Evolutionary conservation across 2,113 vertebrate genomes (phyloP).

Genomic region (Salvelinus namaycush): DNA sequence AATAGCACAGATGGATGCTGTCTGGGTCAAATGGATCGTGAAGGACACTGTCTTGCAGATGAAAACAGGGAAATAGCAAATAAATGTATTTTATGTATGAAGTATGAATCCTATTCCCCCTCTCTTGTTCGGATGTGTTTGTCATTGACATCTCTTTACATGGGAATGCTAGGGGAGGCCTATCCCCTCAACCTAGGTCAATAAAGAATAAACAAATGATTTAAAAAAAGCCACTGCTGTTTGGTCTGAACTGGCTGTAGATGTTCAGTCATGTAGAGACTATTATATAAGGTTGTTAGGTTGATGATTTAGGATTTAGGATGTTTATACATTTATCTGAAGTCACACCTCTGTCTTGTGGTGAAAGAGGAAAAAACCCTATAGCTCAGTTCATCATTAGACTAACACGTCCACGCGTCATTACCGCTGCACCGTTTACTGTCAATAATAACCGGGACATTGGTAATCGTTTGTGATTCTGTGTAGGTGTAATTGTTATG

Average conservation of each 20-base stretch:
- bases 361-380: too few relatives aligned
- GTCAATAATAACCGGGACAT: too few relatives aligned
- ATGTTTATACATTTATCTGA: too few relatives aligned
- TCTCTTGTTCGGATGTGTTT: constrained; percentile 78
- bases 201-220: constrained; percentile 72
- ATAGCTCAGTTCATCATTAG: too few relatives aligned
- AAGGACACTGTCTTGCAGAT: constrained; percentile 47
- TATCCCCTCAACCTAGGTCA: constrained; percentile 71
- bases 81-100: constrained; percentile 85
- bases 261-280: not conserved
- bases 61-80: constrained; percentile 69
- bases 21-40: constrained; percentile 69
- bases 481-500: too few relatives aligned
- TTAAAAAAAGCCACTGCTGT: constrained; percentile 23
- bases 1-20: constrained; percentile 77
- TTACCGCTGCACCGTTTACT: too few relatives aligned
- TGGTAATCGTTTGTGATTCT: too few relatives aligned
- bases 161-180: constrained; percentile 77
- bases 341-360: too few relatives aligned
- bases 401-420: too few relatives aligned
- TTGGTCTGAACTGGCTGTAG: not conserved
- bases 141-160: constrained; percentile 79
- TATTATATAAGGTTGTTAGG: too few relatives aligned
- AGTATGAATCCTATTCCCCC: constrained; percentile 68
- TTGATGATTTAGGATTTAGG: too few relatives aligned